Evolutionary conservation across 2,888 invertebrate species (phyloP), one percentile per base, ranked within the genome.

Genomic region (Eupithecia centaureata): DNA sequence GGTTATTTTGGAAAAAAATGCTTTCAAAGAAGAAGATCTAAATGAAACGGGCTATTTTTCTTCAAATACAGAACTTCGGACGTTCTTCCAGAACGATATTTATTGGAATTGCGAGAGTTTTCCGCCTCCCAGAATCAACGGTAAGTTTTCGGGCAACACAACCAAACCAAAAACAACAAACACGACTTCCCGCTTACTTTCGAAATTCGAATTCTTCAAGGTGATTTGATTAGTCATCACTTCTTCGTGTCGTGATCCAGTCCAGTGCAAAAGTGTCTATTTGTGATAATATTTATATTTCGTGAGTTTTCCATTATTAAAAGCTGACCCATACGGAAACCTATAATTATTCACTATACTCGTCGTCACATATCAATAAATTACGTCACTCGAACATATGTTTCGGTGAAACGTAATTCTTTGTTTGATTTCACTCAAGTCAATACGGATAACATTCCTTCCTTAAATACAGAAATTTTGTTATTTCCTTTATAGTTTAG

Each of bases 31-130:
- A 72, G 94, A 95, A 57, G 92, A 94, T 76, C 89, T 96, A 66
- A 78, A 91, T 62, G 82, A 83, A 64, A 86, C 84, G 70, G 94
- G 94, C n/a, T 95, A 95, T 81, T 96, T 97, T 78, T 94, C 94
- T 35, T 86, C 88, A 12, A 94, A 95, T 1, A 94, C 95, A 27
- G 86, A 89, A 68, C 87, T 96, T 2, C 91, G 94, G 35, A 95
- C 95, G 72, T 93, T 95, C 67, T 96, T 96, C 82, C 94, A 95
- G 33, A 98, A 98, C 90, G 97, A 98, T 86, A 96, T 97, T 83
- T 98, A 98, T 85, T 96, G 96, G 15, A 96, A 96, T 82, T 98
- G 96, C 84, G 95, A 95, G 81, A 96, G 96, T 87, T 95, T 94
- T 77, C 96, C 96, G 0, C 90, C 88, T 7, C 79, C 92, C 27